Base-by-base conservation (phyloP, 1,140 invertebrate genomes). In the Gonioctena quinquepunctata region DNA sequence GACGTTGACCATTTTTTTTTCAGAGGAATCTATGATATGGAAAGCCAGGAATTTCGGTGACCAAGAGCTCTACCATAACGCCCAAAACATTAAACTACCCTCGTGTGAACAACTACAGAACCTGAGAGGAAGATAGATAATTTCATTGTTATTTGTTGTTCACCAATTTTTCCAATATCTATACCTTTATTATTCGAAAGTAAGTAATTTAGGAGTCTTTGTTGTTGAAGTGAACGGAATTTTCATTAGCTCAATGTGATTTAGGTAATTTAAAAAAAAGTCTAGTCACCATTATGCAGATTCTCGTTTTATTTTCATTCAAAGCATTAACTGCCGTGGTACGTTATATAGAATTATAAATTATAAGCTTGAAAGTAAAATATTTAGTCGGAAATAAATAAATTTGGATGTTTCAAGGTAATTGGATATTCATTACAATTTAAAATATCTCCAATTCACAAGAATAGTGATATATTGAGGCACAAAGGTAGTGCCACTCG, bases 11-110 rank as follows among this genome's bases (percentile, higher is more conserved):
- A n/a, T 33, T 42, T 74, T 67, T 72, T 73, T 86, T 88, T 66
- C 82, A 94, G 93, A 90, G 75, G 95, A 97, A 77, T 91, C 91
- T 63, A 90, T 95, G 89, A 85, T 97, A 77, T 95, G 94, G 88
- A 92, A 93, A 85, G 94, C 95, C 23, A 87, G 92, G 71, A 94
- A 91, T 83, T 94, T 93, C 78, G 91, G 91, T 48, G 94, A 95
- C 84, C 84, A 86, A 65, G 88, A 90, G 56, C 83, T 95, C 76
- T 92, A 90, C 81, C 83, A 89, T 62, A 90, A 91, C 82, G 96
- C 96, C 16, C 91, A 93, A 81, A 91, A 91, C 70, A 90, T 96
- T 64, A 90, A 92, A 73, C 93, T 91, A 72, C 95, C 95, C 4
- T 94, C 94, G 2, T 99, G 97, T 88, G 94, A 95, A 77, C 89